Evolutionary conservation across 2,797 vertebrate species (phyloP).

Genomic region (Notolabrus celidotus): DNA sequence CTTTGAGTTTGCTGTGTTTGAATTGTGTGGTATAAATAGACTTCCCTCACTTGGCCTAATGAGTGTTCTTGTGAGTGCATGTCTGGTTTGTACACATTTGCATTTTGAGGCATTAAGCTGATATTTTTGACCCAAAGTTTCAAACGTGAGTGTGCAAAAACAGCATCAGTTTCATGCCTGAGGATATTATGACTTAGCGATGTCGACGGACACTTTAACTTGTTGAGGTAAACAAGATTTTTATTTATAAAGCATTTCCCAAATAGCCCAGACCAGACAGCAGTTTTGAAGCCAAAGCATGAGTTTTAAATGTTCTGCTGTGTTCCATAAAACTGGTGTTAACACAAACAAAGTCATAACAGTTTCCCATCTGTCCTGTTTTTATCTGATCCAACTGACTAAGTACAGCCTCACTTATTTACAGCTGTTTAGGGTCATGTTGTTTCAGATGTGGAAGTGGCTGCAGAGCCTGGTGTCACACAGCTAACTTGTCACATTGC

Average conservation of each 20-base stretch:
- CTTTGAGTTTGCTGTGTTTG: constrained; percentile 15
- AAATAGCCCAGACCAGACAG: too few species aligned
- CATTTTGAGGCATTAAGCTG: constrained; percentile 15
- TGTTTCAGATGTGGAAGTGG: constrained; percentile 16
- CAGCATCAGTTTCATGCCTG: constrained; percentile 12
- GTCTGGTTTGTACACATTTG: constrained; percentile 12
- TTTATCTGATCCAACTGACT: not conserved
- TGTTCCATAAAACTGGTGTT: too few species aligned
- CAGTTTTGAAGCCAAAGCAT: too few species aligned
- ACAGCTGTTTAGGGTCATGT: not conserved
- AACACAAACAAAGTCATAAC: too few species aligned
- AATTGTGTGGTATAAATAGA: constrained; percentile 4
- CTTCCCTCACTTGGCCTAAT: not conserved
- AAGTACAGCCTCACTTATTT: not conserved
- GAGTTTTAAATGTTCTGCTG: too few species aligned
- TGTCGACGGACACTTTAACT: constrained; percentile 18
- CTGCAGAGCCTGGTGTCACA: constrained; percentile 36
- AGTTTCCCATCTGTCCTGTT: too few species aligned
- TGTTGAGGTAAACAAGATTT: not conserved
- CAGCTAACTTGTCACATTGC: constrained; percentile 35
- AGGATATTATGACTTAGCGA: constrained; percentile 34
- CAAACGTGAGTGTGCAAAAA: constrained; percentile 15
- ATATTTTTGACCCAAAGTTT: constrained; percentile 25
- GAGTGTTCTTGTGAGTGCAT: constrained; percentile 7
- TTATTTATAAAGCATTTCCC: too few species aligned